These are phyloP conservation scores for Drosophila macrospina DNA, from an alignment of 2,888 invertebrate genomes.

Conservation along the genomic window DNA sequence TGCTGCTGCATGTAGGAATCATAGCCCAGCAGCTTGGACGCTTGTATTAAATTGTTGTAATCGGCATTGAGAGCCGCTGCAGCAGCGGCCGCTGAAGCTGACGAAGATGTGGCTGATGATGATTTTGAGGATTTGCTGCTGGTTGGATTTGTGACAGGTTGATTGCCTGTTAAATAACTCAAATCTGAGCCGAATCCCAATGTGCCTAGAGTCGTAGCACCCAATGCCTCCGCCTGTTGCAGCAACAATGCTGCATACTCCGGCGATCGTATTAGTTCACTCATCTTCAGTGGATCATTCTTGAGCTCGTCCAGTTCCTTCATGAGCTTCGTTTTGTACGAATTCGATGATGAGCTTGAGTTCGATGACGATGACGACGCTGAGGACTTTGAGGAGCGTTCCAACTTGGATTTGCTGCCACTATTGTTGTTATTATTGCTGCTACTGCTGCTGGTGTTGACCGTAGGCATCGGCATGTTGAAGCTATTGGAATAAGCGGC, in stretches of 20 bases:
- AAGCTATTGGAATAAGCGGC: constrained; percentile 82
- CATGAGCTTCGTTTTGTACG: constrained; percentile 85
- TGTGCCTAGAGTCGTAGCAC: constrained; percentile 84
- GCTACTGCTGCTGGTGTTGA: constrained; percentile 38
- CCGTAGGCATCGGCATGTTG: constrained; percentile 74
- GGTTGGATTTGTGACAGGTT: constrained; percentile 25
- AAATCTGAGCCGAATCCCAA: constrained; percentile 84
- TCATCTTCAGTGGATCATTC: constrained; percentile 85
- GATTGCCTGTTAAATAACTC: constrained; percentile 81
- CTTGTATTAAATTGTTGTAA: constrained; percentile 84
- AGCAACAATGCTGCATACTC: constrained; percentile 85
- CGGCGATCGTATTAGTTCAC: constrained; percentile 85
- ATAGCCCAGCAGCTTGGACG: constrained; percentile 84
- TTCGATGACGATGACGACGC: constrained; percentile 82
- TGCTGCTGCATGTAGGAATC: constrained; percentile 85
- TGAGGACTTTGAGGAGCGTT: constrained; percentile 80
- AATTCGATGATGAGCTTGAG: constrained; percentile 82
- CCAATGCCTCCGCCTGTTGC: constrained; percentile 85
- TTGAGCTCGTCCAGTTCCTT: constrained; percentile 85
- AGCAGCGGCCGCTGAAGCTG: constrained; percentile 74
- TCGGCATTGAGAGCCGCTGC: constrained; percentile 82
- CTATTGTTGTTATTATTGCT: constrained; percentile 41
- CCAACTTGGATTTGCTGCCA: constrained; percentile 79
- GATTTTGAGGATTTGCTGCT: constrained; percentile 69
- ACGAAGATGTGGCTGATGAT: constrained; percentile 42